Evolutionary conservation across 1,140 invertebrate species (phyloP).

Genomic region (Drosophila pallidifrons): DNA sequence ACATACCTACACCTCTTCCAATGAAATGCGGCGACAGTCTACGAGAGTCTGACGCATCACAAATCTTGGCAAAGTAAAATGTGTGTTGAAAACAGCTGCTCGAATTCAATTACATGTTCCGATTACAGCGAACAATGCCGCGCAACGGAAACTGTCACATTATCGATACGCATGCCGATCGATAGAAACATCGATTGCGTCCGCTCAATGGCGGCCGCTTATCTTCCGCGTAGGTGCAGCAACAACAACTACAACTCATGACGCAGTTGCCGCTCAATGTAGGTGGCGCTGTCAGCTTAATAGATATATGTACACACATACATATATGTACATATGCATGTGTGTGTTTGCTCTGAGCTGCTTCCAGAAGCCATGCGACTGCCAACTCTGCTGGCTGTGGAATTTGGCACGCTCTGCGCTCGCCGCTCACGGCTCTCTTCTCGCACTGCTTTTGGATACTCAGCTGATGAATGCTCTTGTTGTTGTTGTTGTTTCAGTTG

Average conservation of each 20-base stretch:
- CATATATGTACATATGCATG: neutral
- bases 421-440: constrained; percentile 32
- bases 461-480: constrained; percentile 31
- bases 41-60: constrained; percentile 36
- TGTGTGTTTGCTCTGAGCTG: constrained; percentile 25
- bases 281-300: constrained; percentile 47
- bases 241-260: constrained; percentile 16
- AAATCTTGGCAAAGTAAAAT: constrained; percentile 22
- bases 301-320: constrained; percentile 8
- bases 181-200: constrained; percentile 24
- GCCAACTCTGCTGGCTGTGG: constrained; percentile 33
- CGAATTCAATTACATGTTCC: constrained; percentile 13
- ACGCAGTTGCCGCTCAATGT: constrained; percentile 32
- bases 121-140: neutral
- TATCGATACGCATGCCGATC: constrained; percentile 35
- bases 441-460: constrained; percentile 36
- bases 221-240: constrained; percentile 30
- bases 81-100: constrained; percentile 21
- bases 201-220: neutral
- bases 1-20: constrained; percentile 3
- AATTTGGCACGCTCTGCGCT: constrained; percentile 47
- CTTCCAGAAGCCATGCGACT: constrained; percentile 70
- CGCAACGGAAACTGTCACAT: neutral
- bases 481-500: constrained; percentile 38
- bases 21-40: constrained; percentile 23